Base-by-base conservation (phyloP, 2,797 vertebrate species). In the Xyrichtys novacula region DNA sequence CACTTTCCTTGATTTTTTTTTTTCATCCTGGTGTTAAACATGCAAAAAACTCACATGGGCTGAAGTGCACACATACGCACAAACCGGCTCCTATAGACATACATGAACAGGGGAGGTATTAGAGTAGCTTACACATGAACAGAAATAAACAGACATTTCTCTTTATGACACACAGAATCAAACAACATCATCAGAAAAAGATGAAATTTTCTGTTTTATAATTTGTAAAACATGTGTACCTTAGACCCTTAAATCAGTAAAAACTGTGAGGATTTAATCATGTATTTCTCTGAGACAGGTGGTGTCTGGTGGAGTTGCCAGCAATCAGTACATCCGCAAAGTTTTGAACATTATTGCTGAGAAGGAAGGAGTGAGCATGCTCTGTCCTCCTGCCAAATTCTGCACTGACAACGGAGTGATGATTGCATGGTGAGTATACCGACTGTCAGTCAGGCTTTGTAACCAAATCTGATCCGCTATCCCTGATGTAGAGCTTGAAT, bases 351-450 rank as follows among this genome's bases (percentile, higher is more conserved):
- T 93, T 36, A 83, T 98, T 78, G 86, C 96, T 1, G 86, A 96
- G 17, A 75, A 54, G 17, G 95, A 95, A 0, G 91, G 90, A 19
- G 90, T 97, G 26, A 75, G 63, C 31, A 90, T 98, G 64, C 56
- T 96, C 29, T 98, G 96, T 75, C 97, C 98, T 65, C 96, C 97
- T 0, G 90, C 95, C 12, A 88, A 91, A 44, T 92, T 98, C 23
- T 99, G 98, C 91, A 97, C 97, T 1, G 98, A 99, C 83, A 99
- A 99, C 0, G 98, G 97, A 14, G 88, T 96, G 61, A 99, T 99
- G 97, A 95, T 99, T 52, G 97, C 98, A 10, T 99, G 98, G 98
- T 99, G 86, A 68, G 92, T 74, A 12, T 38, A 17, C 4, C 6
- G 9, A 38, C 14, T 0, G 16, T 31, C 12, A 25, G 11, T 23